Conservation (phyloP, 2,113 vertebrate genomes). For the Herpailurus yagouaroundi region DNA sequence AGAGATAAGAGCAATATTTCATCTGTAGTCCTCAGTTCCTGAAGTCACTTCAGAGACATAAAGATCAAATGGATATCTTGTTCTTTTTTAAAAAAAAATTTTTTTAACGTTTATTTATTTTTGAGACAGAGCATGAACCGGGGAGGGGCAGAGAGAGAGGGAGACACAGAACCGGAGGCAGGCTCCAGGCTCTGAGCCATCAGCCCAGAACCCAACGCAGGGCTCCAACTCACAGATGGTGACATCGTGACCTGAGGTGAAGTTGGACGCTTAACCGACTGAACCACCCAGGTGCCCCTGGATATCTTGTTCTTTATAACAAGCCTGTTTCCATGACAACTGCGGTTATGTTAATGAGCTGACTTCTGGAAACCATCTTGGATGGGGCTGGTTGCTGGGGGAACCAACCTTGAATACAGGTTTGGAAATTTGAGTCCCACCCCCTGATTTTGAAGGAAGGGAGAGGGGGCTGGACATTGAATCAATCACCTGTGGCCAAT, state of each 20-base stretch:
- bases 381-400: background rate
- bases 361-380: background rate
- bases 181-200: no score
- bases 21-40: background rate
- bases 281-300: background rate
- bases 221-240: no score
- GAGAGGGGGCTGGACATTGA: background rate
- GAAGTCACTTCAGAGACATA: background rate
- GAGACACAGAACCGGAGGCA: no score
- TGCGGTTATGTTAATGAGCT: background rate
- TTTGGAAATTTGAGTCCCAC: background rate
- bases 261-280: no score
- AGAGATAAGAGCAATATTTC: background rate
- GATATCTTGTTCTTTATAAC: background rate
- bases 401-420: background rate
- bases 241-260: no score
- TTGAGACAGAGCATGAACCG: no score
- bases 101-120: no score
- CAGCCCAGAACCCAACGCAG: fast-evolving
- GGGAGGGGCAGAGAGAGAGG: no score
- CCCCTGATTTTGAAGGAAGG: background rate
- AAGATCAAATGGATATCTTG: background rate
- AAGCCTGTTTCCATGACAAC: background rate
- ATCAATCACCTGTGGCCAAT: background rate
- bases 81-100: background rate